Conservation (phyloP, 2,113 vertebrate species). For the Pomatorhinus ruficollis region DNA sequence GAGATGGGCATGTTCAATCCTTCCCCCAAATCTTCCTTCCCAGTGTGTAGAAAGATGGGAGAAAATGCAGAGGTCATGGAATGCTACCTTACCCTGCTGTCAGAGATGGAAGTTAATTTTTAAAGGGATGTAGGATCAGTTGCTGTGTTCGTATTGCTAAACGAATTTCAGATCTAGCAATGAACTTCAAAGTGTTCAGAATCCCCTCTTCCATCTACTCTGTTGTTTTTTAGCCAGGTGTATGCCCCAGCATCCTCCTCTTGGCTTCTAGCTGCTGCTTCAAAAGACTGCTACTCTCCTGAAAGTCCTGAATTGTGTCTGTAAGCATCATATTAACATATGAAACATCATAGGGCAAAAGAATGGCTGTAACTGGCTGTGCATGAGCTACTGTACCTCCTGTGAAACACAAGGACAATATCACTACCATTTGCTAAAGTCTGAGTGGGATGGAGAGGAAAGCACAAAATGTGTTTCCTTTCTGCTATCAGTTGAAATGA, state of each 20-base stretch:
- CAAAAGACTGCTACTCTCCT: neutral
- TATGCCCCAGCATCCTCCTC: neutral
- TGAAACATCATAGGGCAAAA: rapidly evolving
- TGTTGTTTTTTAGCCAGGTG: neutral
- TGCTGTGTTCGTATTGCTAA: neutral
- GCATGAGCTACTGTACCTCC: neutral
- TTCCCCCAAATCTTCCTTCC: neutral
- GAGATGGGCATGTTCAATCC: neutral
- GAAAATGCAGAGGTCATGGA: neutral
- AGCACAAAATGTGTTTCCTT: neutral
- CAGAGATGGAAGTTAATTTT: neutral
- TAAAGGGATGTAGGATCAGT: neutral
- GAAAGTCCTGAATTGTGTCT: neutral
- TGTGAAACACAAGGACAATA: neutral
- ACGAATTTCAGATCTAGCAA: neutral
- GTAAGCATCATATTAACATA: neutral
- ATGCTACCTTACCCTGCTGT: neutral
- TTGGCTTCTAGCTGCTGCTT: neutral
- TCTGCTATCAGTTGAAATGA: neutral
- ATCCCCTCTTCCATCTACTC: neutral
- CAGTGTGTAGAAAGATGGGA: neutral
- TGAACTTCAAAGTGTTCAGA: neutral
- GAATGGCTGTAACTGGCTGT: neutral
- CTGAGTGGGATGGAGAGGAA: neutral
- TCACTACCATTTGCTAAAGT: neutral